Conservation (phyloP, 2,888 invertebrate genomes). For the Patella ulyssiponensis region DNA sequence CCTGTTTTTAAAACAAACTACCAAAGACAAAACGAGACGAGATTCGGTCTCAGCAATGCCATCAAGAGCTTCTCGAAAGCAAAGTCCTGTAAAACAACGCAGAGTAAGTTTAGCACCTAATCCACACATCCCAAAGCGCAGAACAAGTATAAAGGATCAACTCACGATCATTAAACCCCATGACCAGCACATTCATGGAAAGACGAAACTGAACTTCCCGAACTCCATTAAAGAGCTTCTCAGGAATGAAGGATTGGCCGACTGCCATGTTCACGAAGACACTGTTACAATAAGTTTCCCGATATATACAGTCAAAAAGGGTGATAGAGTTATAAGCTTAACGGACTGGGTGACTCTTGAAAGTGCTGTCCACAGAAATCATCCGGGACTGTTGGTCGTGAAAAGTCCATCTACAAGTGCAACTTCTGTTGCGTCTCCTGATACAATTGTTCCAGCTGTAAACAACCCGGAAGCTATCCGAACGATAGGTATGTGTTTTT, state of each 20-base stretch:
- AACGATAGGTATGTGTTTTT: too few relatives aligned
- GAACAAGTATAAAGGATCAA: slow-evolving; percentile 17
- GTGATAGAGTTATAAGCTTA: background rate
- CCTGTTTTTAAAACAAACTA: background rate
- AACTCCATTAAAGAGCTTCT: background rate
- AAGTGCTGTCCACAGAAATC: too few relatives aligned
- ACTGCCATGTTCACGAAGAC: too few relatives aligned
- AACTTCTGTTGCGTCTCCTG: too few relatives aligned
- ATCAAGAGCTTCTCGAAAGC: background rate
- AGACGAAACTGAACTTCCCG: too few relatives aligned
- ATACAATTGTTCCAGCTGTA: too few relatives aligned
- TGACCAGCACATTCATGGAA: background rate
- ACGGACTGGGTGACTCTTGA: too few relatives aligned
- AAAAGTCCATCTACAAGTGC: too few relatives aligned
- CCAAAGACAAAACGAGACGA: slow-evolving; percentile 13
- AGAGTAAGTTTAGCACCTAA: slow-evolving; percentile 14
- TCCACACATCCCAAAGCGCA: slow-evolving; percentile 11
- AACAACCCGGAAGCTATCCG: too few relatives aligned
- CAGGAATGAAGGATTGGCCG: background rate
- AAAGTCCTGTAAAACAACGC: slow-evolving; percentile 6
- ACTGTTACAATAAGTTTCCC: background rate
- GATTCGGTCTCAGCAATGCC: slow-evolving; percentile 19
- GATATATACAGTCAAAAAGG: background rate
- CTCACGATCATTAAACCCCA: background rate
- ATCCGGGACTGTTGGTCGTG: too few relatives aligned